Conservation (phyloP, 2,888 invertebrate genomes). For the Protophormia terraenovae region DNA sequence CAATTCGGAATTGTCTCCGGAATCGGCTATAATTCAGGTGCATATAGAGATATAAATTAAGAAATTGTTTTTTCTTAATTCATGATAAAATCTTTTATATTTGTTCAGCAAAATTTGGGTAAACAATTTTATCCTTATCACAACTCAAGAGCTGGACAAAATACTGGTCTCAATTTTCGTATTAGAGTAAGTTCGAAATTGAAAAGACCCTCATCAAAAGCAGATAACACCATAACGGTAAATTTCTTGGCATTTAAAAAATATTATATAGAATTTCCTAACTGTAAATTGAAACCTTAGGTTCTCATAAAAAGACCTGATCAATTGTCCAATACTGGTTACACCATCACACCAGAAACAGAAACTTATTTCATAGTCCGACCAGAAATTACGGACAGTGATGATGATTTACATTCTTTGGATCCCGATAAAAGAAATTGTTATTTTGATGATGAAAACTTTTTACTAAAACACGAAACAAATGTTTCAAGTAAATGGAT, state of each 20-base stretch:
- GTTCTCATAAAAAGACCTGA: conserved; percentile 75
- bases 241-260: no score
- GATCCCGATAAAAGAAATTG: conserved; percentile 75
- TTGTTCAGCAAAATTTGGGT: conserved; percentile 42
- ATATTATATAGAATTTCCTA: no score
- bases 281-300: conserved; percentile 66
- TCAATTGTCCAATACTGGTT: conserved; percentile 72
- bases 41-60: not conserved
- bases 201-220: conserved; percentile 68
- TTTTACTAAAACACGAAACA: not conserved
- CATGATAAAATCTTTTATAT: not conserved
- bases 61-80: no score
- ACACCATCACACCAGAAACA: conserved; percentile 74
- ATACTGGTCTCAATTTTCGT: conserved; percentile 72
- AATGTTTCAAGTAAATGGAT: conserved; percentile 38
- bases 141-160: conserved; percentile 75
- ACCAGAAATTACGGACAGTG: conserved; percentile 76
- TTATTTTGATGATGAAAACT: conserved; percentile 71
- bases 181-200: conserved; percentile 69
- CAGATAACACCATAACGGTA: conserved; percentile 73
- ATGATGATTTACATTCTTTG: conserved; percentile 71
- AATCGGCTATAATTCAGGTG: conserved; percentile 67
- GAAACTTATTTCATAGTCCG: conserved; percentile 75
- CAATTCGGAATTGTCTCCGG: conserved; percentile 78
- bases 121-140: conserved; percentile 74